Evolutionary conservation across 2,113 vertebrate species (phyloP).

Genomic region (Microcebus ravelobensis): DNA sequence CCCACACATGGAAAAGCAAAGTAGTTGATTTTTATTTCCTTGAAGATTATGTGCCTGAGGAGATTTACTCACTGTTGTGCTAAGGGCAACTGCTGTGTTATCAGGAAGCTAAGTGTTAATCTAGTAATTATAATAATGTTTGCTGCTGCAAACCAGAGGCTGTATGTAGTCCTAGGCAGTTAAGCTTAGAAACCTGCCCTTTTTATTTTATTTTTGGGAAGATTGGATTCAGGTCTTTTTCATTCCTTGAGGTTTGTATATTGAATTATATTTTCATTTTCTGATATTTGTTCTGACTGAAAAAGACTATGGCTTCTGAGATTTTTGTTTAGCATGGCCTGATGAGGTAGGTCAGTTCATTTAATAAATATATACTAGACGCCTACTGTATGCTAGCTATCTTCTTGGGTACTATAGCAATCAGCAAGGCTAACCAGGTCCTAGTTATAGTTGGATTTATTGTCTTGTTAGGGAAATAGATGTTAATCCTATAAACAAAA

Average conservation of each 20-base stretch:
- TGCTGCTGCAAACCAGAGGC: background rate
- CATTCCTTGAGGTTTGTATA: slow-evolving; percentile 18
- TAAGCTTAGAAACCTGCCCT: background rate
- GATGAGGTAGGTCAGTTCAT: background rate
- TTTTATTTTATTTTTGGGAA: slow-evolving; percentile 21
- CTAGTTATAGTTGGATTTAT: slow-evolving; percentile 4
- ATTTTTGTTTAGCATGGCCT: slow-evolving; percentile 6
- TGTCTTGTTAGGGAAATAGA: background rate
- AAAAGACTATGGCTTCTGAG: background rate
- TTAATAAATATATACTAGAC: background rate
- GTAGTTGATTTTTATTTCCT: slow-evolving; percentile 32
- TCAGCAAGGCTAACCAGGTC: background rate
- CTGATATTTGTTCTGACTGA: background rate
- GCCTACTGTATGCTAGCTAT: background rate
- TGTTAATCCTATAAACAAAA: background rate
- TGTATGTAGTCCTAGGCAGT: background rate
- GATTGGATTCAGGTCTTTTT: background rate
- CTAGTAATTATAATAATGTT: background rate
- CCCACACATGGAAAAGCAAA: background rate
- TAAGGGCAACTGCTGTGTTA: background rate
- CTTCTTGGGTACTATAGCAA: background rate
- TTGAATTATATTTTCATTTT: slow-evolving; percentile 49
- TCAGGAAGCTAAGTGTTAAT: background rate
- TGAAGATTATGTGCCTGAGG: background rate
- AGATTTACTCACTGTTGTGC: background rate